phyloP scores from a whole-genome alignment of 37 sponge, comb jelly and placozoan species.

The Hormiphora californensis region DNA sequence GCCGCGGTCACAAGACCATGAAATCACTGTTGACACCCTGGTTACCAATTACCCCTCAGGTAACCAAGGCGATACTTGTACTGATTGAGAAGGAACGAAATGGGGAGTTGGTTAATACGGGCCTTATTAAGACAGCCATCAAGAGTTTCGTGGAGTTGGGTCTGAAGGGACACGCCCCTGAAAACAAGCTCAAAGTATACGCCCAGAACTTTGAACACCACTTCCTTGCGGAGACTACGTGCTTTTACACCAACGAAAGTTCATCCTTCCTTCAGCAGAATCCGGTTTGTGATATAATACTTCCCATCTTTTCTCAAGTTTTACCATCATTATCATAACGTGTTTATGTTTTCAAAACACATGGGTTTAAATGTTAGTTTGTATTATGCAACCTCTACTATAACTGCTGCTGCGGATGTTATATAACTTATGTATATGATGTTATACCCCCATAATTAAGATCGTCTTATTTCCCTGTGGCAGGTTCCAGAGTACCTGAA shows the following conservation, averaged over 20 bases:
- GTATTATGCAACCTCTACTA: too few relatives aligned
- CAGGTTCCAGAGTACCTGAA: conserved; percentile 85
- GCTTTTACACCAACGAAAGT: conserved; percentile 83
- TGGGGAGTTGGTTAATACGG: conserved; percentile 93
- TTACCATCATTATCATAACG: too few relatives aligned
- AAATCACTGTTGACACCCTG: too few relatives aligned
- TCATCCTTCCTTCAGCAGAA: conserved; percentile 77
- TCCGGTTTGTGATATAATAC: too few relatives aligned
- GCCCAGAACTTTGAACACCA: conserved; percentile 70
- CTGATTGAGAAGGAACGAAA: conserved; percentile 87
- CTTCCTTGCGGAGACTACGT: conserved; percentile 82
- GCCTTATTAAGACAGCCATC: conserved; percentile 85
- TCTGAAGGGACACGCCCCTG: conserved; percentile 38
- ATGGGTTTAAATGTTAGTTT: background rate
- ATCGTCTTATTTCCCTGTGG: too few relatives aligned
- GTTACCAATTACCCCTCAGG: too few relatives aligned
- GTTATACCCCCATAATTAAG: background rate
- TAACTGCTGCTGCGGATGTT: background rate
- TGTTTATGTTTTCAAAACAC: background rate
- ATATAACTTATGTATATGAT: background rate
- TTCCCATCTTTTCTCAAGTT: too few relatives aligned
- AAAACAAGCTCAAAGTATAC: conserved; percentile 62
- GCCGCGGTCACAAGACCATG: too few relatives aligned
- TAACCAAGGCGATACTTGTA: conserved; percentile 78
- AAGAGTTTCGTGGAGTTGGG: conserved; percentile 80